A percentile compares a stretch with the other conserved stretches of the same genome.
phyloP scores from a whole-genome alignment of 2,888 invertebrate genomes.

The Physocephala rufipes region DNA sequence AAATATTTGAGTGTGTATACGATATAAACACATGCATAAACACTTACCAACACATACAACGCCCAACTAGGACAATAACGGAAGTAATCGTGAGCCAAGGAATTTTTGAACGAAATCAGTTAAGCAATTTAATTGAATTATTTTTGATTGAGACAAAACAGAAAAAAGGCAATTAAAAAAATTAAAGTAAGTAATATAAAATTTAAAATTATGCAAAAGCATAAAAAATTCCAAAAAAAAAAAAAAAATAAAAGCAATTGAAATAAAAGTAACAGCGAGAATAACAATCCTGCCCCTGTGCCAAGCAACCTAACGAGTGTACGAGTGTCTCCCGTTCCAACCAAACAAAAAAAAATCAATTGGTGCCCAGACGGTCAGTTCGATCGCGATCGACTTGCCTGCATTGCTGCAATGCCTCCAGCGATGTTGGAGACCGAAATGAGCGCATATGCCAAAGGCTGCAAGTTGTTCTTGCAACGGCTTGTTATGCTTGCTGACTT shows the following conservation, averaged over 20 bases:
- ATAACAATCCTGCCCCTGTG: conserved; percentile 4
- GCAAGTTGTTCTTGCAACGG: background rate
- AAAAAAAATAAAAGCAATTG: too few species aligned
- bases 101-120: conserved; percentile 19
- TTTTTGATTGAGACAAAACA: conserved; percentile 9
- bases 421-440: conserved; percentile 1
- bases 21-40: background rate
- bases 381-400: conserved; percentile 1
- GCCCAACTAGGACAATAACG: background rate
- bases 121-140: conserved; percentile 35
- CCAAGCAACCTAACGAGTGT: background rate
- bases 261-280: background rate
- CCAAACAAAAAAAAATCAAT: background rate
- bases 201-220: background rate
- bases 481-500: background rate
- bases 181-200: background rate
- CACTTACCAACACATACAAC: background rate
- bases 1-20: background rate
- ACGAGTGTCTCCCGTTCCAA: background rate
- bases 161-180: background rate
- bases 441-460: background rate
- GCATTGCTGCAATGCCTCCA: background rate
- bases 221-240: background rate
- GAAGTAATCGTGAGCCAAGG: background rate
- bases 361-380: conserved; percentile 12